These are phyloP conservation scores for Dendronephthya gigantea DNA, from an alignment of 64 coral and sea anemone species.

Conservation along the genomic window DNA sequence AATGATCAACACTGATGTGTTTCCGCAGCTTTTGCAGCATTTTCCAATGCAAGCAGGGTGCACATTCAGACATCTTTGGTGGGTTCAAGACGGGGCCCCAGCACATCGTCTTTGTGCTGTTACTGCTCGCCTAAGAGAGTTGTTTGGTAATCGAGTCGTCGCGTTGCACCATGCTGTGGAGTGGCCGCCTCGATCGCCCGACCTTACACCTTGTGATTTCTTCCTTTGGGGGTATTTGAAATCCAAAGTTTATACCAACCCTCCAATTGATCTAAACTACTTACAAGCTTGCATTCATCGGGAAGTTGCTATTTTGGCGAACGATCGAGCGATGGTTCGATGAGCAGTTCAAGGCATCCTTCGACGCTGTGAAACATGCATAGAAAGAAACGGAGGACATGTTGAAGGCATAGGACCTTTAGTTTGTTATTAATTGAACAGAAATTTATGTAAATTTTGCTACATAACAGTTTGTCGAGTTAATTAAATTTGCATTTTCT, in stretches of 20 bases:
- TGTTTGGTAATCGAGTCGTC: conserved; percentile 1
- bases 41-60: not conserved
- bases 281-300: too few species aligned
- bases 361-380: not conserved
- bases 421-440: not conserved
- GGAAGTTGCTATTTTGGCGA: too few species aligned
- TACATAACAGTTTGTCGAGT: too few species aligned
- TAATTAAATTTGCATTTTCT: too few species aligned
- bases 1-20: conserved; percentile 5
- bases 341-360: too few species aligned
- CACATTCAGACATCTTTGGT: not conserved
- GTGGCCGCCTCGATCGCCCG: too few species aligned
- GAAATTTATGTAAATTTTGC: too few species aligned
- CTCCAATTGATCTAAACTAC: not conserved
- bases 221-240: not conserved
- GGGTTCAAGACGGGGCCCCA: conserved; percentile 16
- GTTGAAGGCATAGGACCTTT: not conserved
- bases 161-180: not conserved
- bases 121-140: not conserved
- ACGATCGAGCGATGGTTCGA: too few species aligned
- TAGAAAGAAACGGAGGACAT: not conserved
- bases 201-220: too few species aligned
- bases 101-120: conserved; percentile 5
- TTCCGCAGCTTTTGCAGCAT: conserved; percentile 3
- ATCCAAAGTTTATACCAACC: not conserved